Base-by-base conservation (phyloP, 2,797 vertebrate species). In the Capromys pilorides region DNA sequence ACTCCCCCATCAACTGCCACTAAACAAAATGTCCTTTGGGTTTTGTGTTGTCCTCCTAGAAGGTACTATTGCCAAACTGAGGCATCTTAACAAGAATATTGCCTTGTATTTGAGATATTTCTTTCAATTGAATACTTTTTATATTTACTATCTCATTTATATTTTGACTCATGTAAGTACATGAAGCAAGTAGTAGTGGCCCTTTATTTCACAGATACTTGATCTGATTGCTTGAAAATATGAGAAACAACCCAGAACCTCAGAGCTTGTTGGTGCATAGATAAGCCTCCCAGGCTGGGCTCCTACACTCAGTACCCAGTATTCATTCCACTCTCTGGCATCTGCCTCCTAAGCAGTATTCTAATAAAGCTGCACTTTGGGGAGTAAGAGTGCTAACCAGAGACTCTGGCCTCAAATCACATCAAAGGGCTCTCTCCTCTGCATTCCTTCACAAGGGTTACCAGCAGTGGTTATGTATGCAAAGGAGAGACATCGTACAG, bases 111-210 rank as follows among this genome's bases (percentile, higher is more conserved):
- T n/a, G 69, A 84, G 45, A 31, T 71, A 73, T n/a, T 57, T 14
- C 0, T 82, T 87, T 89, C 33, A 57, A 54, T 69, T 73, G 59
- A 80, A 22, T 57, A 49, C 86, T 81, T 81, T 94, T 86, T n/a
- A 78, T 84, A 87, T 82, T 90, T 91, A 93, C 71, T 33, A 77
- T 75, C 54, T 95, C 41, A 82, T 90, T 90, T 95, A 81, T 69
- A 71, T 81, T 93, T 71, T 78, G 84, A 90, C 51, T 93, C 92
- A 84, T 11, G 84, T 22, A 73, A 85, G 39, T 81, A 26, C 45
- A 33, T 57, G 33, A 90, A 88, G 4, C 78, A 94, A 41, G 31
- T 41, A 39, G 54, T 69, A 31, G 57, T 61, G 28, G 54, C 54
- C 54, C n/a, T 93, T 92, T 57, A 86, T 82, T 91, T 82, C 80